These are phyloP conservation scores for Discoglossus pictus DNA, from an alignment of 2,797 vertebrate genomes.

Conservation along the genomic window DNA sequence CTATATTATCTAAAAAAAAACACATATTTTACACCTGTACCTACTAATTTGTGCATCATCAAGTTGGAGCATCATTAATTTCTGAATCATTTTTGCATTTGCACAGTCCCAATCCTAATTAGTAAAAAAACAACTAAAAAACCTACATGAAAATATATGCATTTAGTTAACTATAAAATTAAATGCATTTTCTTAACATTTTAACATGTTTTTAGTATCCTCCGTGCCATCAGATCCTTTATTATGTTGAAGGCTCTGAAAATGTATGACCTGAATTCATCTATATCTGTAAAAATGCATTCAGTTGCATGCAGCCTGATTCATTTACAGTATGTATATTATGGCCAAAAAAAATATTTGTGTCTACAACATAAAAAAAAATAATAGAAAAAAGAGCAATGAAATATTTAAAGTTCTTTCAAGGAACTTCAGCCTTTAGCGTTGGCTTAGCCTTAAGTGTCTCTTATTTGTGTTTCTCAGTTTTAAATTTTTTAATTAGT, in stretches of 20 bases:
- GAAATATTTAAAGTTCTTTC: slow-evolving; percentile 18
- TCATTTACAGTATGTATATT: slow-evolving; percentile 33
- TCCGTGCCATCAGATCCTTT: too few relatives aligned
- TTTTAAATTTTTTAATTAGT: slow-evolving; percentile 5
- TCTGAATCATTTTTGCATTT: too few relatives aligned
- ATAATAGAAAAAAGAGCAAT: neutral
- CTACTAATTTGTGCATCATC: too few relatives aligned
- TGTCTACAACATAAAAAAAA: slow-evolving; percentile 19
- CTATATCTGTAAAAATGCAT: slow-evolving; percentile 24
- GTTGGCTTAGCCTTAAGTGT: slow-evolving; percentile 50
- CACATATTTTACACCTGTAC: neutral
- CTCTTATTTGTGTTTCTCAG: slow-evolving; percentile 36
- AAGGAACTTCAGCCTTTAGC: slow-evolving; percentile 41
- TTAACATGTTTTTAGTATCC: too few relatives aligned
- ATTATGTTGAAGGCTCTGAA: too few relatives aligned
- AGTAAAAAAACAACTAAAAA: too few relatives aligned
- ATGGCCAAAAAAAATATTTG: slow-evolving; percentile 46
- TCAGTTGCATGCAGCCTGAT: slow-evolving; percentile 39
- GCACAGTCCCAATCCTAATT: too few relatives aligned
- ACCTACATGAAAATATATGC: neutral
- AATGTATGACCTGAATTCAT: slow-evolving; percentile 24
- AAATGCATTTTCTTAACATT: neutral
- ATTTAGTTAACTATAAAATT: neutral
- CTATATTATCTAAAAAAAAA: neutral
- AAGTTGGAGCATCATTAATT: too few relatives aligned